These are phyloP conservation scores for Pyralis farinalis DNA, from an alignment of 2,888 invertebrate species.

Conservation along the genomic window DNA sequence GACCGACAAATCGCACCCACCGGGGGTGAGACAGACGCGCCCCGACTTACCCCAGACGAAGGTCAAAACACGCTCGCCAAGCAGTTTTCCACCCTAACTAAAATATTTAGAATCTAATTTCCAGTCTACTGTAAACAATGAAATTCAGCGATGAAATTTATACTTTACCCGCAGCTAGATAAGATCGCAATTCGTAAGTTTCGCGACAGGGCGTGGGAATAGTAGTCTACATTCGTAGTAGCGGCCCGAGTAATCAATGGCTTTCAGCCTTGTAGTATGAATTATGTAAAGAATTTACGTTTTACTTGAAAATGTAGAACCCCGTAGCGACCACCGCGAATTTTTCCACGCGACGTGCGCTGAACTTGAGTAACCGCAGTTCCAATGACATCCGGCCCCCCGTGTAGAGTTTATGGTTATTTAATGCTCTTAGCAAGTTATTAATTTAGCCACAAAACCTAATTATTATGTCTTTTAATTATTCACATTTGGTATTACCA, in stretches of 20 bases:
- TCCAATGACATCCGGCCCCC: not conserved
- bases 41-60: slow-evolving; percentile 53
- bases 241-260: slow-evolving; percentile 63
- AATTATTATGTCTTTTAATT: too few species aligned
- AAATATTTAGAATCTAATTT: slow-evolving; percentile 25
- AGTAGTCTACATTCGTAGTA: slow-evolving; percentile 31
- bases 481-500: too few species aligned
- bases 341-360: not conserved
- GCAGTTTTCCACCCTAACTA: slow-evolving; percentile 28
- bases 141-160: not conserved
- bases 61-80: slow-evolving; percentile 42
- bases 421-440: too few species aligned
- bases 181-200: slow-evolving; percentile 12
- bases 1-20: slow-evolving; percentile 48
- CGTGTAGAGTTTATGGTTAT: too few species aligned
- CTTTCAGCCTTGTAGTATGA: slow-evolving; percentile 52
- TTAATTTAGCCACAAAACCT: too few species aligned
- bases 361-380: not conserved
- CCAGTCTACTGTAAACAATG: slow-evolving; percentile 10
- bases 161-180: not conserved
- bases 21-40: slow-evolving; percentile 49
- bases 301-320: slow-evolving; percentile 39
- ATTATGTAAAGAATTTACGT: slow-evolving; percentile 54
- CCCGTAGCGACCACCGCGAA: not conserved
- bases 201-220: slow-evolving; percentile 24